These are phyloP conservation scores for Peromyscus melanophrys DNA, from an alignment of 2,797 vertebrate genomes.

Conservation along the genomic window DNA sequence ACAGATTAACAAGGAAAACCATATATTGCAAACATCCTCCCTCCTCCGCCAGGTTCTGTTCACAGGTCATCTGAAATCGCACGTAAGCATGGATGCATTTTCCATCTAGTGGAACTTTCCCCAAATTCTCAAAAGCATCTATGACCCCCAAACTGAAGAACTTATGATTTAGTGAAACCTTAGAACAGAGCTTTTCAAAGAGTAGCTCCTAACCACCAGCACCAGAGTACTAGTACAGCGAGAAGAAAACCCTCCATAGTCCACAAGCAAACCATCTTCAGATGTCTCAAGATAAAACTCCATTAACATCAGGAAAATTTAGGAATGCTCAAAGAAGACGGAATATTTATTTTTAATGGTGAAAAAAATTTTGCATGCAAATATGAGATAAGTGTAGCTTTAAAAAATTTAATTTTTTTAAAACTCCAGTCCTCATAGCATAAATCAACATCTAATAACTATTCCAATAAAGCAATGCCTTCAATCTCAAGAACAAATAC, in stretches of 20 bases:
- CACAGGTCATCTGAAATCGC: constrained; percentile 6
- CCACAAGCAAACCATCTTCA: constrained; percentile 34
- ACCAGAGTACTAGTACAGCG: not conserved
- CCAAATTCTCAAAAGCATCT: constrained; percentile 66
- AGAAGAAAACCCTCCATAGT: constrained; percentile 32
- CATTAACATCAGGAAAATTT: constrained; percentile 52
- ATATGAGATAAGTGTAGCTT: not conserved
- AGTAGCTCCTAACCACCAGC: constrained; percentile 53
- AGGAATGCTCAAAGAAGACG: constrained; percentile 7
- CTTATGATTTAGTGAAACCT: constrained; percentile 67
- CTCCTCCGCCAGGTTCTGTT: constrained; percentile 34
- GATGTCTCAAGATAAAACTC: constrained; percentile 25
- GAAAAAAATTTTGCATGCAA: constrained; percentile 17
- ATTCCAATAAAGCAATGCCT: not conserved
- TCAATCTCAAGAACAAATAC: not conserved
- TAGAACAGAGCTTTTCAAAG: constrained; percentile 56
- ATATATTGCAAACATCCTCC: not conserved
- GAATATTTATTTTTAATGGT: constrained; percentile 12
- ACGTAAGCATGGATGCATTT: not conserved
- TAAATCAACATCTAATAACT: constrained; percentile 47
- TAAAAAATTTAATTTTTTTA: constrained; percentile 28
- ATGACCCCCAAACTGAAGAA: not conserved
- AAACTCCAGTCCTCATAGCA: not conserved
- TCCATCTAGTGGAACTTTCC: constrained; percentile 27
- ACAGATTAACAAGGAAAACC: constrained; percentile 28